These are phyloP conservation scores for Pocillopora meandrina DNA, from an alignment of 92 coral and sea anemone genomes.

Conservation along the genomic window DNA sequence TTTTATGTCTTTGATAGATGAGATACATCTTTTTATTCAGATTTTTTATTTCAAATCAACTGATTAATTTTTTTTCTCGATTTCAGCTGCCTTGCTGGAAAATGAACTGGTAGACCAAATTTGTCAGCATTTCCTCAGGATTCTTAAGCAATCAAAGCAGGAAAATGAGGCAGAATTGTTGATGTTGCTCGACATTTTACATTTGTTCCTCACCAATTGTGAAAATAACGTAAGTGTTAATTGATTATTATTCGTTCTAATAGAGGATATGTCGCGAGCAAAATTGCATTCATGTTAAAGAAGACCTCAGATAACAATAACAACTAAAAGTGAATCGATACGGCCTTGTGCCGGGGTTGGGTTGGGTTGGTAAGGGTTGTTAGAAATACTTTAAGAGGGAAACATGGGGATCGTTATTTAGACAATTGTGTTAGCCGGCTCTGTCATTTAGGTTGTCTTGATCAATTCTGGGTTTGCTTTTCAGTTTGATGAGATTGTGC, in stretches of 20 bases:
- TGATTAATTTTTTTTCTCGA: background rate
- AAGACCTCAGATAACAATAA: too few species aligned
- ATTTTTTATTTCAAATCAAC: background rate
- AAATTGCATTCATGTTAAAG: too few species aligned
- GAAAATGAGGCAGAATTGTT: slow-evolving; percentile 13
- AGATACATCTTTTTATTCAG: background rate
- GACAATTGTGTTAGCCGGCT: too few species aligned
- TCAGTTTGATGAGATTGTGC: slow-evolving; percentile 51
- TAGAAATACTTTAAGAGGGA: too few species aligned
- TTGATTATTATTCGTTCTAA: too few species aligned
- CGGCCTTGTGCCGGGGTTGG: too few species aligned
- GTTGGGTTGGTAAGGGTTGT: too few species aligned
- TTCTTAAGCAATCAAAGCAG: slow-evolving; percentile 23
- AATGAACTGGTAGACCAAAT: slow-evolving; percentile 26
- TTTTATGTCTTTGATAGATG: background rate
- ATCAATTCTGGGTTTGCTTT: background rate
- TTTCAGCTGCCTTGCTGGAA: slow-evolving; percentile 22
- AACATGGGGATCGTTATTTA: too few species aligned
- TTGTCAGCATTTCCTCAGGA: slow-evolving; percentile 37
- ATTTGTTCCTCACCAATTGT: slow-evolving; percentile 17
- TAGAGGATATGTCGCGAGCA: too few species aligned
- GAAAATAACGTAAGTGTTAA: slow-evolving; percentile 16
- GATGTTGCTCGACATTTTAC: slow-evolving; percentile 29
- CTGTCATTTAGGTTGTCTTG: background rate
- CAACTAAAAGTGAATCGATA: too few species aligned